Percentiles rank a stretch among this genome's conserved stretches.
These are phyloP conservation scores for Sebastes aleutianus DNA, from an alignment of 2,797 vertebrate genomes.

Conservation along the genomic window DNA sequence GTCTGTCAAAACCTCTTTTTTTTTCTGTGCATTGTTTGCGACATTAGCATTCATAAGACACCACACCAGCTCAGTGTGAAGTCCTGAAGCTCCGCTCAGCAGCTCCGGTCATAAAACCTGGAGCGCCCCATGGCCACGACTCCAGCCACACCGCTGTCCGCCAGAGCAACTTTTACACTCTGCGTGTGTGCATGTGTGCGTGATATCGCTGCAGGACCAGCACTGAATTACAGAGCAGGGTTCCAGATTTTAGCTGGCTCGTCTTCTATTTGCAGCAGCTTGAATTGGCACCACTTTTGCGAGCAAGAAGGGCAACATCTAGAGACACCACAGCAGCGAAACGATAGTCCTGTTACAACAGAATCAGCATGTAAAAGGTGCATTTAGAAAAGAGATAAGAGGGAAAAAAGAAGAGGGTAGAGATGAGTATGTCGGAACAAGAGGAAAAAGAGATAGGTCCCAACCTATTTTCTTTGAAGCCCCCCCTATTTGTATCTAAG, in stretches of 20 bases:
- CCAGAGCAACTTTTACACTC: slow-evolving; percentile 43
- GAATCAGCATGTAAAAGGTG: slow-evolving; percentile 3
- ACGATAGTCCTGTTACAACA: slow-evolving; percentile 22
- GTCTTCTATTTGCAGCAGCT: not conserved
- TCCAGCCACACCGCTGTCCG: slow-evolving; percentile 5
- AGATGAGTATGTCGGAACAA: not conserved
- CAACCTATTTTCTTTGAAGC: not conserved
- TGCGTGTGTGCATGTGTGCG: slow-evolving; percentile 2
- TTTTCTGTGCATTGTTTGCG: slow-evolving; percentile 2
- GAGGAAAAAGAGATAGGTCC: not conserved
- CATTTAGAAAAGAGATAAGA: slow-evolving; percentile 1
- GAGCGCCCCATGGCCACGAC: slow-evolving; percentile 26
- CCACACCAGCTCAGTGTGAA: slow-evolving; percentile 26
- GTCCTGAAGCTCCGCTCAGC: slow-evolving; percentile 39
- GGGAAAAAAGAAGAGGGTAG: not conserved
- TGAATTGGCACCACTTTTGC: slow-evolving; percentile 1
- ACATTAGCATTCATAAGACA: slow-evolving; percentile 22
- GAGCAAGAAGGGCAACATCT: not conserved
- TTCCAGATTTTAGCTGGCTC: not conserved
- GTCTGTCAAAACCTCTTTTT: slow-evolving; percentile 18
- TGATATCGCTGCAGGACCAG: slow-evolving; percentile 25
- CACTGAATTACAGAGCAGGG: slow-evolving; percentile 18
- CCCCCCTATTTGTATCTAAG: no score
- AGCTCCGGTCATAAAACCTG: slow-evolving; percentile 45
- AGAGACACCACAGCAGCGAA: not conserved